A percentile compares a stretch with the other conserved stretches of the same genome.
phyloP scores from a whole-genome alignment of 2,888 invertebrate species.

The Amiota minor region DNA sequence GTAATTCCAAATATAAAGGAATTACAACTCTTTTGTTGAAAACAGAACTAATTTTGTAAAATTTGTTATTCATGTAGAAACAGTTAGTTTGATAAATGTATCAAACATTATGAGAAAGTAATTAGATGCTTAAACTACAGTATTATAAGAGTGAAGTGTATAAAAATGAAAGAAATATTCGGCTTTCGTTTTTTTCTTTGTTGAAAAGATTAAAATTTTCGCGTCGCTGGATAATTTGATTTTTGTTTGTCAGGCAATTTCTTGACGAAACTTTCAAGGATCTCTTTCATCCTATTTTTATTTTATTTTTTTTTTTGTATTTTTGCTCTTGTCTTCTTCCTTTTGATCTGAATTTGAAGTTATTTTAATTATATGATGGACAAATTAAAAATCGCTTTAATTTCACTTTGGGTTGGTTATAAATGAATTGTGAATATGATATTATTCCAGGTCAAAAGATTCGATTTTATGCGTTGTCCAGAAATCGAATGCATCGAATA shows the following conservation, averaged over 20 bases:
- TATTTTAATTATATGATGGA: slow-evolving; percentile 20
- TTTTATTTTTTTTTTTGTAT: no score
- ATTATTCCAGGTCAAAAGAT: no score
- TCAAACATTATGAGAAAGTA: no score
- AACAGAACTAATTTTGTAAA: no score
- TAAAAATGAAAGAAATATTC: not conserved
- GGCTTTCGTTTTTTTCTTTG: not conserved
- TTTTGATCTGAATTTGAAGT: not conserved
- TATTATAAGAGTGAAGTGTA: not conserved
- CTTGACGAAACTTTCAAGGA: not conserved
- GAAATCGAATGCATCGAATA: no score
- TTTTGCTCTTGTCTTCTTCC: no score
- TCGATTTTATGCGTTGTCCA: no score
- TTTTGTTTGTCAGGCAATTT: slow-evolving; percentile 18
- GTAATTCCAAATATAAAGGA: no score
- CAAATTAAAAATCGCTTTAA: not conserved
- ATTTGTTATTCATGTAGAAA: no score
- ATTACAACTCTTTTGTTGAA: no score
- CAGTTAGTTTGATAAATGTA: not conserved
- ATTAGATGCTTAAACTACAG: not conserved
- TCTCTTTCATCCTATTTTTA: not conserved
- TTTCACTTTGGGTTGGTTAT: not conserved
- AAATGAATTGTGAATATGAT: not conserved
- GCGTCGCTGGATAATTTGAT: slow-evolving; percentile 7
- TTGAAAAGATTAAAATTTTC: slow-evolving; percentile 21